These are phyloP conservation scores for Eciton burchellii DNA, from an alignment of 1,140 invertebrate genomes.

Conservation along the genomic window DNA sequence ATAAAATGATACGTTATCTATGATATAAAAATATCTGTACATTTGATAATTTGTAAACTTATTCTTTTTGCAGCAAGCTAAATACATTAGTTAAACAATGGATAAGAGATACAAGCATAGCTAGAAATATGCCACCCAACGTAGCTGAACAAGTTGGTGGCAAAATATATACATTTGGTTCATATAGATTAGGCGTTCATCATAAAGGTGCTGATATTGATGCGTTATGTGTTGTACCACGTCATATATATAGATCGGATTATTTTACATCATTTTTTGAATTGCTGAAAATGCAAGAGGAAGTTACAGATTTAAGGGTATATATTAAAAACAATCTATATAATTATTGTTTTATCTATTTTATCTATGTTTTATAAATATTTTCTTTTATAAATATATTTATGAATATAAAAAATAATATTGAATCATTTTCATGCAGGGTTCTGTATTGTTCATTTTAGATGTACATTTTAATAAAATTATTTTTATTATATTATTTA, in stretches of 20 bases:
- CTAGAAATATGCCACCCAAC: constrained; percentile 95
- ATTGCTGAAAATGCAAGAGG: constrained; percentile 93
- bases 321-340: constrained; percentile 68
- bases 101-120: constrained; percentile 95
- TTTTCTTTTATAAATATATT: no score
- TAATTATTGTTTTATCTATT: no score
- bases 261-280: constrained; percentile 98
- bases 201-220: constrained; percentile 99
- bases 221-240: constrained; percentile 98
- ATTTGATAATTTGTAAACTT: neutral
- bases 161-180: constrained; percentile 99
- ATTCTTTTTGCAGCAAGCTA: constrained; percentile 88
- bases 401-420: no score
- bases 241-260: constrained; percentile 96
- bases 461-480: no score
- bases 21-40: neutral
- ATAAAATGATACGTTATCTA: neutral
- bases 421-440: no score
- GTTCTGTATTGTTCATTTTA: no score
- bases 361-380: no score
- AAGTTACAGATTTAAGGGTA: constrained; percentile 94
- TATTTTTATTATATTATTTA: no score
- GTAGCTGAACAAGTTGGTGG: constrained; percentile 96
- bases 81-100: constrained; percentile 96
- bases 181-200: constrained; percentile 96